Evolutionary conservation across 2,888 invertebrate species (phyloP).

Genomic region (Anarsia innoxiella): DNA sequence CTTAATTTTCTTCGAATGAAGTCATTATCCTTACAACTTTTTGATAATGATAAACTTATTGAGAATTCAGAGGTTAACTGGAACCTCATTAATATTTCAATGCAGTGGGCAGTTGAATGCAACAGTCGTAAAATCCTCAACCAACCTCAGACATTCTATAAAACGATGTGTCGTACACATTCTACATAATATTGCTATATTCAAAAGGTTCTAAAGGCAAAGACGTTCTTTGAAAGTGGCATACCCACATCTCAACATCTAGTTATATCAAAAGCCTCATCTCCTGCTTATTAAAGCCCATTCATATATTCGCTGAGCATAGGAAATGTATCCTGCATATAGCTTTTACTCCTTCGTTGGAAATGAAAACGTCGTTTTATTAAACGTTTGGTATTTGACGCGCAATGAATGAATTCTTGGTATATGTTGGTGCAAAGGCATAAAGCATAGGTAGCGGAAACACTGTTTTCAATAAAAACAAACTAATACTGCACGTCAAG

Average conservation of each 20-base stretch:
- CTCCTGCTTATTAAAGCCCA: slow-evolving; percentile 32
- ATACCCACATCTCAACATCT: slow-evolving; percentile 25
- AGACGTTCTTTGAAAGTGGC: slow-evolving; percentile 13
- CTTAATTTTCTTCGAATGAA: slow-evolving; percentile 30
- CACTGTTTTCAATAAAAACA: slow-evolving; percentile 51
- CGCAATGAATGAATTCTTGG: slow-evolving; percentile 7
- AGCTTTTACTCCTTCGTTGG: background rate
- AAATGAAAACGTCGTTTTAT: background rate
- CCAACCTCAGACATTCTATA: slow-evolving; percentile 18
- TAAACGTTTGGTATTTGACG: background rate
- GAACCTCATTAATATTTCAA: slow-evolving; percentile 31
- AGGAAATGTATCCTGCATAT: background rate
- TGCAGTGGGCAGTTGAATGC: slow-evolving; percentile 26
- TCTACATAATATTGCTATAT: slow-evolving; percentile 15
- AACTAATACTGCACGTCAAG: slow-evolving; percentile 45
- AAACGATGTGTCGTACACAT: slow-evolving; percentile 17
- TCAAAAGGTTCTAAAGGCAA: slow-evolving; percentile 10
- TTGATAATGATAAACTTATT: slow-evolving; percentile 22
- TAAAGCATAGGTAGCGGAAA: slow-evolving; percentile 56
- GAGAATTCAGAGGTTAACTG: slow-evolving; percentile 26
- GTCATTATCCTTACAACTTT: slow-evolving; percentile 28
- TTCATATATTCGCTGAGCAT: background rate
- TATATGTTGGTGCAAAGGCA: too few species aligned
- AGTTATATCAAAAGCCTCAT: slow-evolving; percentile 37
- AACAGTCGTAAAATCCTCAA: slow-evolving; percentile 24